These are phyloP conservation scores for Trochalopteron elliotii DNA, from an alignment of 2,113 vertebrate species.

Conservation along the genomic window DNA sequence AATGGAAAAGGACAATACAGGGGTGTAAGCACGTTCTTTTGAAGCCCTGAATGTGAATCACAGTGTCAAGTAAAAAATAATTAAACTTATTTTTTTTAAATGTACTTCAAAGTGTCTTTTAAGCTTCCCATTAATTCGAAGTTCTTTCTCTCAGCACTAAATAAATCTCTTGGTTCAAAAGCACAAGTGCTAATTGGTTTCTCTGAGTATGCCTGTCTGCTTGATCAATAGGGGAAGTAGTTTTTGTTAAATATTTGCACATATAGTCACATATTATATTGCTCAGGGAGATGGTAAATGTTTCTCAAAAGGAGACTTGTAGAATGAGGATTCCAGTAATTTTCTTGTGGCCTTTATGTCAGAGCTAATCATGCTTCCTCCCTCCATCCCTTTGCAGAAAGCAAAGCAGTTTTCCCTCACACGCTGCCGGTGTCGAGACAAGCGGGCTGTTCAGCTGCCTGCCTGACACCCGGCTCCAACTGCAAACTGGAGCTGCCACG, in stretches of 20 bases:
- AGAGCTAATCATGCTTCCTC: constrained; percentile 4
- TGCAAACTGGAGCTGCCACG: background rate
- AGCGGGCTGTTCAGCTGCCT: constrained; percentile 3
- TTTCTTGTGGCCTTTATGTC: constrained; percentile 40
- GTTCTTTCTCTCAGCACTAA: constrained; percentile 36
- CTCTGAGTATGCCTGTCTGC: constrained; percentile 31
- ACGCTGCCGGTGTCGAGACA: fast-evolving
- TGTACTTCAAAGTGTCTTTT: constrained; percentile 59
- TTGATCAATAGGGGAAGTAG: constrained; percentile 45
- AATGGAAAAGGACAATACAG: background rate
- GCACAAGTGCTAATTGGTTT: constrained; percentile 63
- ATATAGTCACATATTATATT: constrained; percentile 24
- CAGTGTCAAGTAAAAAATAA: constrained; percentile 60
- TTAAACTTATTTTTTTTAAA: constrained; percentile 53
- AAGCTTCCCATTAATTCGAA: constrained; percentile 13
- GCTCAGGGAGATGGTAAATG: constrained; percentile 53
- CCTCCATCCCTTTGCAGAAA: background rate
- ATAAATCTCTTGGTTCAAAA: constrained; percentile 60
- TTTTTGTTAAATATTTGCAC: constrained; percentile 64
- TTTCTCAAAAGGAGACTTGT: constrained; percentile 33
- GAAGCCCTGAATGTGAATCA: constrained; percentile 40
- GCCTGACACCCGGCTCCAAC: background rate
- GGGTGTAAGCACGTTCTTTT: constrained; percentile 1
- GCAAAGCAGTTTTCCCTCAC: background rate
- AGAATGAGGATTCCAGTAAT: constrained; percentile 11